Conservation (phyloP, 2,797 vertebrate species). For the Hozukius guyotensis region DNA sequence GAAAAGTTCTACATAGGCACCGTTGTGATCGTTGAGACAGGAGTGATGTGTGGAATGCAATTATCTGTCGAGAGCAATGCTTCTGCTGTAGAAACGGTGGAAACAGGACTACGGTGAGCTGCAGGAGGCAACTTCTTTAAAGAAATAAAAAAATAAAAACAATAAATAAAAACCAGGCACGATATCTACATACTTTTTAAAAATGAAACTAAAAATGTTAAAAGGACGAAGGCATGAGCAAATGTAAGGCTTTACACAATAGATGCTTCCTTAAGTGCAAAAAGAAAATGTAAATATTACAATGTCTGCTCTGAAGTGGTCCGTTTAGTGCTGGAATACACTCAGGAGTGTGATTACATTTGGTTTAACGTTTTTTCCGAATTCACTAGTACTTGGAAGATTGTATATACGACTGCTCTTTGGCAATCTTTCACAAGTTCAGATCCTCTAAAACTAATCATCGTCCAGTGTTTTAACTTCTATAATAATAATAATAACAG, state of each 20-base stretch:
- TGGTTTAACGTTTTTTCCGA: slow-evolving; percentile 64
- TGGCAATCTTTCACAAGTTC: slow-evolving; percentile 85
- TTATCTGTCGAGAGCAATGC: slow-evolving; percentile 61
- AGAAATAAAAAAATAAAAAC: not conserved
- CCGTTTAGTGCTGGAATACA: slow-evolving; percentile 78
- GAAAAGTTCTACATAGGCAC: slow-evolving; percentile 83
- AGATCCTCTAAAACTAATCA: slow-evolving; percentile 22
- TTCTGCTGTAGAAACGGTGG: slow-evolving; percentile 62
- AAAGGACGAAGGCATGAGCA: slow-evolving; percentile 77
- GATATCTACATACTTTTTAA: slow-evolving; percentile 51
- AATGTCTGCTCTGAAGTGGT: slow-evolving; percentile 78
- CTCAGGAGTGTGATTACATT: slow-evolving; percentile 80
- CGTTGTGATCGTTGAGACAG: slow-evolving; percentile 82
- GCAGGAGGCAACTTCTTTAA: slow-evolving; percentile 40
- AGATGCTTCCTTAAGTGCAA: slow-evolving; percentile 86
- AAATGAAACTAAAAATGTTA: slow-evolving; percentile 13
- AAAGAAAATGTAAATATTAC: slow-evolving; percentile 42
- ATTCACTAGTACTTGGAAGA: slow-evolving; percentile 72
- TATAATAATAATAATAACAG: slow-evolving; percentile 29
- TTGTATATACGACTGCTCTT: slow-evolving; percentile 84
- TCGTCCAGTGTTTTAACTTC: slow-evolving; percentile 34
- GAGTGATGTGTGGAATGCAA: slow-evolving; percentile 82
- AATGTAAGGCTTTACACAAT: slow-evolving; percentile 89
- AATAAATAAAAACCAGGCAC: slow-evolving; percentile 69
- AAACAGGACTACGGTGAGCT: slow-evolving; percentile 45